Percentiles rank a stretch among this genome's conserved stretches.
Conservation (phyloP, 2,888 invertebrate genomes). For the Polietes domitor region DNA sequence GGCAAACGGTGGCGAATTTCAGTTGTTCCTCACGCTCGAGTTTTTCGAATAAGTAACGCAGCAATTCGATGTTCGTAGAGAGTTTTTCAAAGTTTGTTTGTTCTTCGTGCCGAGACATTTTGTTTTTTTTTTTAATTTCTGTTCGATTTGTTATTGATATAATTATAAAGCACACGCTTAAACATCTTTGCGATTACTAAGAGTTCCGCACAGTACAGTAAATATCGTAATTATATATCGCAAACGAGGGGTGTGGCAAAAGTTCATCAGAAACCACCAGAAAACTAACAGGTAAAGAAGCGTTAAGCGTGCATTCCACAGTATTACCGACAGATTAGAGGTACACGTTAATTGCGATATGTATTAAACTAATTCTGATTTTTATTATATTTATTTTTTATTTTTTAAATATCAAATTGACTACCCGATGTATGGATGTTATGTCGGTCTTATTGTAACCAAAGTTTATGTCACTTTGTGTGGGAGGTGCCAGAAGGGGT, state of each 20-base stretch:
- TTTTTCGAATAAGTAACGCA: slow-evolving; percentile 1
- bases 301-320: no score
- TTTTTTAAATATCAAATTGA: no score
- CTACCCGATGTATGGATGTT: no score
- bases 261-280: no score
- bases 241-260: neutral
- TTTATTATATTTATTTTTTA: no score
- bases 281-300: no score
- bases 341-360: no score
- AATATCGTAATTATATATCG: neutral
- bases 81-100: slow-evolving; percentile 1
- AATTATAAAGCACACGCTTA: neutral
- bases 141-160: neutral
- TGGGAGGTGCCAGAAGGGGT: no score
- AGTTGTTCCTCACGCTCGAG: slow-evolving; percentile 16
- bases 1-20: slow-evolving; percentile 16
- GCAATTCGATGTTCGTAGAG: neutral
- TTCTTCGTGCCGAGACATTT: neutral
- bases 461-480: no score
- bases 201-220: neutral
- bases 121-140: neutral
- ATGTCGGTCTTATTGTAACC: no score
- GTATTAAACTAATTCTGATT: no score
- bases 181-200: slow-evolving; percentile 18
- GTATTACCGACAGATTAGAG: no score